These are phyloP conservation scores for Drosophila bocki DNA, from an alignment of 1,140 invertebrate genomes.

Conservation along the genomic window DNA sequence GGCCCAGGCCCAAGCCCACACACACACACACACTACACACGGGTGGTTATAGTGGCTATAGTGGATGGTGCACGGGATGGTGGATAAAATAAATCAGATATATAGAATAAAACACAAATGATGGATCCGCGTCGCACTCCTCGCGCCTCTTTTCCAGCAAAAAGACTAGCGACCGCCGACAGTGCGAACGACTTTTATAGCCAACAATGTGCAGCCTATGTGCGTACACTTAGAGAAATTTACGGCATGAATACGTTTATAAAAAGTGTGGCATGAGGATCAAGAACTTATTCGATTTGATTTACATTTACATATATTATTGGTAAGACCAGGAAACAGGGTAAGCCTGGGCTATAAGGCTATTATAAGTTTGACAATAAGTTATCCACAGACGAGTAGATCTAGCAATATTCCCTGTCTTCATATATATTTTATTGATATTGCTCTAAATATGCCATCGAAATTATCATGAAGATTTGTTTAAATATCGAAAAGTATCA, in stretches of 20 bases:
- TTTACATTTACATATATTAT: background rate
- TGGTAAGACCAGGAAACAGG: background rate
- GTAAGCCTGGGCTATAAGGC: no score
- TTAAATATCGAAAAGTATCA: no score
- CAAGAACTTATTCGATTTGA: background rate
- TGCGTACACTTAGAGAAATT: conserved; percentile 9
- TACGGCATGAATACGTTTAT: no score
- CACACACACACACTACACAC: conserved; percentile 21
- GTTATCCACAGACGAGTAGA: no score
- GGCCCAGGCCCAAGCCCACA: conserved; percentile 26
- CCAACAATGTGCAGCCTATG: conserved; percentile 60
- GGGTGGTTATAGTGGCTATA: conserved; percentile 1
- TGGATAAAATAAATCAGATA: conserved; percentile 37
- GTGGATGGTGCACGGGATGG: conserved; percentile 8
- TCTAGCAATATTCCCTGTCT: no score
- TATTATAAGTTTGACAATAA: no score
- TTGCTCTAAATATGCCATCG: no score
- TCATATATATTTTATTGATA: no score
- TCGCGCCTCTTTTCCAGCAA: conserved; percentile 46
- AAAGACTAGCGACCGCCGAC: conserved; percentile 54
- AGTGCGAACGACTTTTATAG: conserved; percentile 77
- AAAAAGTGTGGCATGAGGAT: background rate
- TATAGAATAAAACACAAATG: conserved; percentile 57
- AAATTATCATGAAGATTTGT: no score
- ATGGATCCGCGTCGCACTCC: conserved; percentile 57